These are phyloP conservation scores for Poecilia latipinna DNA, from an alignment of 2,113 vertebrate genomes.

Conservation along the genomic window DNA sequence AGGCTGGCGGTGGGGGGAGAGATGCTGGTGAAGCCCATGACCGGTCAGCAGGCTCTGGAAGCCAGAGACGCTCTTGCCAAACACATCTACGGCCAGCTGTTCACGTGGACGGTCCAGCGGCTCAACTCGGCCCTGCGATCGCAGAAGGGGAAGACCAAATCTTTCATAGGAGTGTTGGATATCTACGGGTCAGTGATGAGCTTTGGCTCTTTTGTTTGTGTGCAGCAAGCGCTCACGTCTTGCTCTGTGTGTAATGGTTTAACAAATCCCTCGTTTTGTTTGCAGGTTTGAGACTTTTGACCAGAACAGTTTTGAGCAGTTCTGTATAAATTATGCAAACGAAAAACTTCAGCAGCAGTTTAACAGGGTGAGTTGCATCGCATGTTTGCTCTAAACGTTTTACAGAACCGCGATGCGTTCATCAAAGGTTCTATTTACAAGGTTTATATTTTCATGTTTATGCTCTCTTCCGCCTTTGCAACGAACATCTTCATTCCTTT, in stretches of 20 bases:
- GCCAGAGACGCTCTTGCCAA: conserved; percentile 81
- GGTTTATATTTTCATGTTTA: background rate
- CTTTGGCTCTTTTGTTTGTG: background rate
- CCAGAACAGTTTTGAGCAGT: conserved; percentile 86
- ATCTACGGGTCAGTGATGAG: conserved; percentile 79
- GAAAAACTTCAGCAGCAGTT: conserved; percentile 87
- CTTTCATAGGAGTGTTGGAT: conserved; percentile 82
- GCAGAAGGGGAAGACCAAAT: conserved; percentile 46
- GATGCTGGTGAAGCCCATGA: conserved; percentile 79
- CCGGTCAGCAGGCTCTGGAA: conserved; percentile 73
- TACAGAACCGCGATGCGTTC: too few species aligned
- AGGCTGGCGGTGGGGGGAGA: conserved; percentile 79
- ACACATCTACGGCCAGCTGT: conserved; percentile 79
- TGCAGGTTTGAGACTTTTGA: conserved; percentile 85
- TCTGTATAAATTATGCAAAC: conserved; percentile 86
- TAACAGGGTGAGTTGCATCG: conserved; percentile 75
- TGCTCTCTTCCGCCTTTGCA: background rate
- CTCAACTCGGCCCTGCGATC: conserved; percentile 77
- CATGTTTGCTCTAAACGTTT: background rate
- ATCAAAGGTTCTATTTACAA: background rate
- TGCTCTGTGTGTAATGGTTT: conserved; percentile 1
- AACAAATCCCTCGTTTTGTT: conserved; percentile 18
- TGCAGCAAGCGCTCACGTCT: background rate
- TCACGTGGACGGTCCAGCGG: conserved; percentile 79
- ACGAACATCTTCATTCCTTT: background rate